Base-by-base conservation (phyloP, 2,113 vertebrate genomes). In the Ancistrus triradiatus region DNA sequence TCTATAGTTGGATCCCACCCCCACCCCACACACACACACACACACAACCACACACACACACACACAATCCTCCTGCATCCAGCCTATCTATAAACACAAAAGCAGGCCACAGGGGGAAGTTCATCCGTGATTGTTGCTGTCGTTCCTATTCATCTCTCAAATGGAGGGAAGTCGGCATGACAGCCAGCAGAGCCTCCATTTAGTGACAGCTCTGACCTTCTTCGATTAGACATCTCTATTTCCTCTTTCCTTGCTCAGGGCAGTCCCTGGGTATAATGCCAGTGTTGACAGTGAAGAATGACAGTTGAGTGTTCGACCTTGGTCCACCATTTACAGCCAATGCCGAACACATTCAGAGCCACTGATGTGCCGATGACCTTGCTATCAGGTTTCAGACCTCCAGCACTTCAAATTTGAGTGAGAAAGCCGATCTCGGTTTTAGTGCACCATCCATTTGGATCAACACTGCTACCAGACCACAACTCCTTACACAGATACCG, bases 261-360 rank as follows among this genome's bases (percentile, higher is more conserved):
- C 49, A 63, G 59, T 59, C 53, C 40, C 47, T 56, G 43, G 64
- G 48, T 71, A 71, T 60, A 75, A 53, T 68, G 22, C 27, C 59
- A 53, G 68, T 68, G 59, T 63, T 71, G 73, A 75, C 73, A 75
- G 73, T 71, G 73, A 71, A 60, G 64, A 59, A 75, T 67, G 73
- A 63, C 68, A 71, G 64, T 68, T 60, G 66, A 71, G 59, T 35
- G 60, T 68, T 68, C 28, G 64, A 68, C 73, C 73, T 75, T 71
- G 72, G 56, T 48, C 49, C 46, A 59, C 57, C 56, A 38, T 71
- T 60, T 61, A 63, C 50, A 73, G 52, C 52, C 47, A 7, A 53
- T 68, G 40, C 33, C 38, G 6, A 53, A 59, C 65, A 49, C 65
- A 42, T 42, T 14, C 14, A 7, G 37, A 73, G 59, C 66, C 24